A percentile compares a stretch with the other conserved stretches of the same genome.
These are phyloP conservation scores for Eristalinus sepulchralis DNA, from an alignment of 2,888 invertebrate species.

Conservation along the genomic window DNA sequence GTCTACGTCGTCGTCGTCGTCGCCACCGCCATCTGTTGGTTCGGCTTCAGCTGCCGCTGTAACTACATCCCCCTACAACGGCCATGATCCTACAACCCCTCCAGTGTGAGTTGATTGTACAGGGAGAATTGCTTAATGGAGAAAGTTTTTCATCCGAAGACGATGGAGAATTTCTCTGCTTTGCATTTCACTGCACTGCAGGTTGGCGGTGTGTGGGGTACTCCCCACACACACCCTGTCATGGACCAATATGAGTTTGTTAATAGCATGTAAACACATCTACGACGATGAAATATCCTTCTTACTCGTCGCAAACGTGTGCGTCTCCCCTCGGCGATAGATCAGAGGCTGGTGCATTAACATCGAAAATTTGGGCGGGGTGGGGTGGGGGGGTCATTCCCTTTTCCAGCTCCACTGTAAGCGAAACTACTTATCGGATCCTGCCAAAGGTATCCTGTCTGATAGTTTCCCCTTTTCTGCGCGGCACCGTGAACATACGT, in stretches of 20 bases:
- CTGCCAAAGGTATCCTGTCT: neutral
- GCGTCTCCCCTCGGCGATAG: conserved; percentile 11
- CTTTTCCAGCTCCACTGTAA: neutral
- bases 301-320: neutral
- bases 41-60: neutral
- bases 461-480: neutral
- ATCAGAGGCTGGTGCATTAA: conserved; percentile 30
- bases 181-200: conserved; percentile 20
- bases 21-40: conserved; percentile 21
- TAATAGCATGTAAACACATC: conserved; percentile 60
- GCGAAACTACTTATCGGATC: neutral
- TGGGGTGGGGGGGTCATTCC: neutral
- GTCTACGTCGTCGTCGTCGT: neutral
- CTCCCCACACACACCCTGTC: neutral
- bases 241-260: conserved; percentile 49
- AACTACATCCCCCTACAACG: neutral
- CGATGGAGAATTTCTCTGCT: conserved; percentile 9
- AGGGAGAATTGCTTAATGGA: conserved; percentile 63
- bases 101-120: neutral
- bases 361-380: neutral
- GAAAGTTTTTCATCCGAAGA: conserved; percentile 47
- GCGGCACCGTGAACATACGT: neutral
- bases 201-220: neutral
- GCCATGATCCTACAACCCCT: neutral
- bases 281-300: conserved; percentile 33